Base-by-base conservation (phyloP, 2,888 invertebrate species). In the Hemithea aestivaria region DNA sequence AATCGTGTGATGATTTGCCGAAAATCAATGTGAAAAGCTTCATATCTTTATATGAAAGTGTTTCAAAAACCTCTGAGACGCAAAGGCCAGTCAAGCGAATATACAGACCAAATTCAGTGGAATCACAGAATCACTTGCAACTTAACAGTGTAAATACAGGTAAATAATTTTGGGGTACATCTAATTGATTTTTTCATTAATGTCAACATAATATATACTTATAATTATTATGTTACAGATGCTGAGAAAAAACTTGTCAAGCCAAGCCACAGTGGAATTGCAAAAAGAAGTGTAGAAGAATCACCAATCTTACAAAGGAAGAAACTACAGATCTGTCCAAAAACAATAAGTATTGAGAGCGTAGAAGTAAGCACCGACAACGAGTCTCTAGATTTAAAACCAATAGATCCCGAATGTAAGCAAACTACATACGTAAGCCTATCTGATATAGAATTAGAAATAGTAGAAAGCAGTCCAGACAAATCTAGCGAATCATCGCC, bases 381-480 rank as follows among this genome's bases (percentile, higher is more conserved):
- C 2, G 65, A 65, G 21, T 71, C 72, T 7, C 51, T 60, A 27
- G 67, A 71, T 52, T 35, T 57, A 25, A 42, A 50, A 24, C 40
- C 56, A 20, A 60, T 60, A 7, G 24, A 27, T 16, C 7, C 21
- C 4, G 26, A 34, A 27, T 69, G 69, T 22, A 74, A 71, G 54
- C 66, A 76, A 53, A 71, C 63, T 2, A 73, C 68, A 6, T 77
- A 76, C 38, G 41, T 80, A 30, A 80, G 77, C 35, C 62, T 83
- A 9, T 85, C 85, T 42, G 85, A 87, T 50, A 79, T 85, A 16
- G 84, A 85, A 50, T 48, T 85, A 43, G 87, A 87, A 63, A 85
- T 85, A 40, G 65, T 87, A 10, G 85, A 84, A 56, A 69, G 60
- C 29, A 65, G 54, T 42, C 47, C 65, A 40, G 70, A 74, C 8